These are phyloP conservation scores for Eupithecia insigniata DNA, from an alignment of 2,888 invertebrate genomes.

Conservation along the genomic window DNA sequence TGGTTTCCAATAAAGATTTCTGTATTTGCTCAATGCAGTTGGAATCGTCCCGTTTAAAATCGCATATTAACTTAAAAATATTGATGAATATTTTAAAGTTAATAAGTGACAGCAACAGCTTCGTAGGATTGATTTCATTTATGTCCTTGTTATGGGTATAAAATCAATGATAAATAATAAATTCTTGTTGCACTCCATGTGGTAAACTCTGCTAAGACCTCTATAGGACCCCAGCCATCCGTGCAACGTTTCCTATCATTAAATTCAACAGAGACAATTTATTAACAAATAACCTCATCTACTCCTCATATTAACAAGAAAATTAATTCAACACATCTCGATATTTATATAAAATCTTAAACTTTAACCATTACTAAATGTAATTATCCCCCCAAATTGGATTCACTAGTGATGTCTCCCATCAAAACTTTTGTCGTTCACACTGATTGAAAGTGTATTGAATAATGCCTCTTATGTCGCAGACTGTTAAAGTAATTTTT, in stretches of 20 bases:
- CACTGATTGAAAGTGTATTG: not conserved
- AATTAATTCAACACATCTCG: not conserved
- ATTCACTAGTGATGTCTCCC: slow-evolving; percentile 36
- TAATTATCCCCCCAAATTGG: slow-evolving; percentile 33
- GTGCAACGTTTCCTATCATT: not conserved
- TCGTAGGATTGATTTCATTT: not conserved
- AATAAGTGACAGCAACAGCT: not conserved
- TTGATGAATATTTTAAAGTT: too few species aligned
- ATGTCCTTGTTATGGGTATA: not conserved
- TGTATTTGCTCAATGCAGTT: not conserved
- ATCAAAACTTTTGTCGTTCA: slow-evolving; percentile 36
- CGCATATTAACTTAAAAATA: not conserved
- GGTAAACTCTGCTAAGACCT: not conserved
- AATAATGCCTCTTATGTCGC: slow-evolving; percentile 21
- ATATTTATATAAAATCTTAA: slow-evolving; percentile 33
- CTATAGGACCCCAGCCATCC: not conserved
- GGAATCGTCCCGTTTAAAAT: not conserved
- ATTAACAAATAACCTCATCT: not conserved
- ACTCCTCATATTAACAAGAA: not conserved
- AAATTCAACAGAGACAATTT: not conserved
- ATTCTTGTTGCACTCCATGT: not conserved
- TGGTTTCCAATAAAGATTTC: not conserved
- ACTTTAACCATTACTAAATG: slow-evolving; percentile 24
- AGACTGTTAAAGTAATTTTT: slow-evolving; percentile 23
- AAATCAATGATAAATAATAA: not conserved